phyloP scores from a whole-genome alignment of 1,140 invertebrate genomes.

The Archivesica marissinica region DNA sequence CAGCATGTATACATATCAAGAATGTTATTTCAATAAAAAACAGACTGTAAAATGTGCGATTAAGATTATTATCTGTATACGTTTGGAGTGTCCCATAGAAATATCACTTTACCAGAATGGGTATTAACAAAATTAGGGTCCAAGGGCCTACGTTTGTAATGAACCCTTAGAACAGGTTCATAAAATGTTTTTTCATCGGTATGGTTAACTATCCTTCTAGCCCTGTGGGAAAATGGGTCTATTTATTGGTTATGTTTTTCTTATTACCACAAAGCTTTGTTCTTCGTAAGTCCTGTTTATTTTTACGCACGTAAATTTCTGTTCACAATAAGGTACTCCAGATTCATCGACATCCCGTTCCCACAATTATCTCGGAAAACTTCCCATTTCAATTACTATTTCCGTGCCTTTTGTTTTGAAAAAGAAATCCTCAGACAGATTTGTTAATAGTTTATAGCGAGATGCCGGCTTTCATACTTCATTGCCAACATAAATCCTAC shows the following conservation, averaged over 20 bases:
- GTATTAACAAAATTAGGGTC: constrained; percentile 17
- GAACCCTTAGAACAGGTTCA: constrained; percentile 21
- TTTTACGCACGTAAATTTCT: constrained; percentile 14
- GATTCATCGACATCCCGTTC: constrained; percentile 5
- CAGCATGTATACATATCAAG: too few relatives aligned
- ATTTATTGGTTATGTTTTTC: constrained; percentile 52
- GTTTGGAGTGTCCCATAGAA: not conserved
- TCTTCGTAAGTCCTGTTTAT: constrained; percentile 53
- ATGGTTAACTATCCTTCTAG: not conserved
- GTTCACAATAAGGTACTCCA: constrained; percentile 1
- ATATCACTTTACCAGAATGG: constrained; percentile 6
- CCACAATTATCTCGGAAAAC: constrained; percentile 30
- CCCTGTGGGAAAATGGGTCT: constrained; percentile 38
- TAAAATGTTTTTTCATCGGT: constrained; percentile 7
- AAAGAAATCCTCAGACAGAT: constrained; percentile 19
- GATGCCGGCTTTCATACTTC: not conserved
- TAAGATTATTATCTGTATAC: not conserved
- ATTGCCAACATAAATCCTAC: not conserved
- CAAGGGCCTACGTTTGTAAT: constrained; percentile 12
- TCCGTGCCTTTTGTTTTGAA: constrained; percentile 45
- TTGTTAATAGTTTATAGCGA: constrained; percentile 31
- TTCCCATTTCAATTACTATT: constrained; percentile 53
- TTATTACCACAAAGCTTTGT: constrained; percentile 49
- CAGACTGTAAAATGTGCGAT: not conserved
- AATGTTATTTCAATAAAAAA: too few relatives aligned